Percentiles rank a stretch among this genome's conserved stretches.
phyloP scores from a whole-genome alignment of 2,113 vertebrate genomes.

The Isurus oxyrinchus region DNA sequence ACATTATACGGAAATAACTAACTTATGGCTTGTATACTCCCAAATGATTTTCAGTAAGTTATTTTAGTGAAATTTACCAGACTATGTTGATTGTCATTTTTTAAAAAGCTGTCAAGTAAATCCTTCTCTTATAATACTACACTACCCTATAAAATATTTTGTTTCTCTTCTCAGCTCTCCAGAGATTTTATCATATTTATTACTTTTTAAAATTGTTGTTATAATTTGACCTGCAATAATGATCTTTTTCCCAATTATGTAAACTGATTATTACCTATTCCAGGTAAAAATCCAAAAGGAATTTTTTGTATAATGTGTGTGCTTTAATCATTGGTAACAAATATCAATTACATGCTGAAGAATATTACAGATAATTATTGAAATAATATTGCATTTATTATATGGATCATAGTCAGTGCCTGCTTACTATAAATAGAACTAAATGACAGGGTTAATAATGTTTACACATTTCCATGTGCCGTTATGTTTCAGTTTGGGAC shows the following conservation, averaged over 20 bases:
- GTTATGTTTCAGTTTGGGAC: neutral
- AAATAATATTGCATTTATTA: neutral
- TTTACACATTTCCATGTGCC: neutral
- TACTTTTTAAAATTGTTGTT: neutral
- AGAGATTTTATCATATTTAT: neutral
- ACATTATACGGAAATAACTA: neutral
- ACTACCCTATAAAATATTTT: neutral
- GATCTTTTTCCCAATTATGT: neutral
- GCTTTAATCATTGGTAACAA: neutral
- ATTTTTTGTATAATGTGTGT: neutral
- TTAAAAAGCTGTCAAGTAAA: neutral
- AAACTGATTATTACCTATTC: neutral
- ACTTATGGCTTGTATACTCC: neutral
- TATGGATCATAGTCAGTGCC: neutral
- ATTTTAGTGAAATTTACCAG: neutral
- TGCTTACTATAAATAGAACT: neutral
- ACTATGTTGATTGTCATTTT: neutral
- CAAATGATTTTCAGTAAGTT: neutral
- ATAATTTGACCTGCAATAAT: neutral
- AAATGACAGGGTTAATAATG: neutral
- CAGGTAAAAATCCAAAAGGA: neutral
- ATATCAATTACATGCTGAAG: neutral
- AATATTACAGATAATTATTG: neutral
- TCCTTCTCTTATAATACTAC: neutral
- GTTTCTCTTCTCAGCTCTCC: neutral